Conservation (phyloP, 2,888 invertebrate species). For the Lasioglossum pauxillum region DNA sequence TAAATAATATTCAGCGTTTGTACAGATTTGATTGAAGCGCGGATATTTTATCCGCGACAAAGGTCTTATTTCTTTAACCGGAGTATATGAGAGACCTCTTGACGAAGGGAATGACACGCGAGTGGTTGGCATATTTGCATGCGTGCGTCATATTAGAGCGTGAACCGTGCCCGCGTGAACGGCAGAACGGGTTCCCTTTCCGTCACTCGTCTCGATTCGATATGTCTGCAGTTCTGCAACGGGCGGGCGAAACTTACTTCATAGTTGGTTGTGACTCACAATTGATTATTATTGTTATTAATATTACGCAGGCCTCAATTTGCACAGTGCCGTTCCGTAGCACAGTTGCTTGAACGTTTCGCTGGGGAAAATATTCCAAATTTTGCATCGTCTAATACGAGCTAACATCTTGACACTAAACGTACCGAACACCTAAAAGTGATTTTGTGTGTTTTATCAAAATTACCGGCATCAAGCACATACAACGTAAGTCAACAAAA, state of each 20-base stretch:
- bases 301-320: neutral
- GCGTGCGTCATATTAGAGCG: slow-evolving; percentile 32
- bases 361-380: neutral
- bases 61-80: neutral
- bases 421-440: neutral
- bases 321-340: neutral
- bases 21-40: neutral
- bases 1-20: neutral
- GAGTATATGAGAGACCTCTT: slow-evolving; percentile 17
- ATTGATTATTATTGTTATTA: neutral
- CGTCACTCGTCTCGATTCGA: slow-evolving; percentile 2
- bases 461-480: neutral
- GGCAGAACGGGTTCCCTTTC: slow-evolving; percentile 57
- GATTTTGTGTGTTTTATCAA: neutral
- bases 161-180: slow-evolving; percentile 38
- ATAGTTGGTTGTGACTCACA: neutral
- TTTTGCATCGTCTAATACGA: neutral
- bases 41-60: neutral
- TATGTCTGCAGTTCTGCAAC: neutral
- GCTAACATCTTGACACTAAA: neutral
- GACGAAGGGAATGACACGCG: slow-evolving; percentile 1
- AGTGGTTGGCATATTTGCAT: slow-evolving; percentile 28
- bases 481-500: neutral
- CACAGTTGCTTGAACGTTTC: neutral
- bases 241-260: neutral